Evolutionary conservation across 2,888 invertebrate genomes (phyloP).

Genomic region (Nesidiocoris tenuis): DNA sequence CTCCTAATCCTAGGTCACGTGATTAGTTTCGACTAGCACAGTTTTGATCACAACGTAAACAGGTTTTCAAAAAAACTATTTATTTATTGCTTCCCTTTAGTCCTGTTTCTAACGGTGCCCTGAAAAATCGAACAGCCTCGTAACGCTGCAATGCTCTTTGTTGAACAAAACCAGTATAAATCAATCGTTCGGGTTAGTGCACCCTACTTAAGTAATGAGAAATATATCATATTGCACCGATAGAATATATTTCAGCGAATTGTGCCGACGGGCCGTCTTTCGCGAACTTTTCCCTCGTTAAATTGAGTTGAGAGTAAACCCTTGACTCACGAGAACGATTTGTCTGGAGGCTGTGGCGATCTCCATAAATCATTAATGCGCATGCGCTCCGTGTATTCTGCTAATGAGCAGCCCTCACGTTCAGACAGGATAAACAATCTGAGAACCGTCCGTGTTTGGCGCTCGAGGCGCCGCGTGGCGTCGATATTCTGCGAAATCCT

Average conservation of each 20-base stretch:
- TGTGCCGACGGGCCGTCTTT: not conserved
- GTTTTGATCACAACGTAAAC: too few relatives aligned
- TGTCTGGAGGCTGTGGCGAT: not conserved
- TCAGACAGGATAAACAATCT: not conserved
- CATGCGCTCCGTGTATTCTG: not conserved
- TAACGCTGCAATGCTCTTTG: too few relatives aligned
- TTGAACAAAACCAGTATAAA: too few relatives aligned
- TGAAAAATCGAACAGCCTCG: too few relatives aligned
- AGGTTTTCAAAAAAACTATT: too few relatives aligned
- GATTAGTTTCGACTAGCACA: too few relatives aligned
- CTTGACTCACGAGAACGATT: not conserved
- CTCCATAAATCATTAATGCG: not conserved
- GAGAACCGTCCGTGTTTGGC: not conserved
- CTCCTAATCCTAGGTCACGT: too few relatives aligned
- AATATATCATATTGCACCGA: not conserved
- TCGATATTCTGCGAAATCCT: not conserved
- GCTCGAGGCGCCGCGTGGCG: not conserved
- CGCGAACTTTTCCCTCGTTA: not conserved
- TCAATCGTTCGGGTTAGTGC: not conserved
- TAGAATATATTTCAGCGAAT: not conserved
- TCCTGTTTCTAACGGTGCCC: too few relatives aligned
- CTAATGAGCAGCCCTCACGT: not conserved
- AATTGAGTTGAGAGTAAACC: not conserved
- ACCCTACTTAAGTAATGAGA: not conserved
- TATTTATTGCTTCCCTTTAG: too few relatives aligned